These are phyloP conservation scores for Clarias gariepinus DNA, from an alignment of 2,113 vertebrate genomes.

Conservation along the genomic window DNA sequence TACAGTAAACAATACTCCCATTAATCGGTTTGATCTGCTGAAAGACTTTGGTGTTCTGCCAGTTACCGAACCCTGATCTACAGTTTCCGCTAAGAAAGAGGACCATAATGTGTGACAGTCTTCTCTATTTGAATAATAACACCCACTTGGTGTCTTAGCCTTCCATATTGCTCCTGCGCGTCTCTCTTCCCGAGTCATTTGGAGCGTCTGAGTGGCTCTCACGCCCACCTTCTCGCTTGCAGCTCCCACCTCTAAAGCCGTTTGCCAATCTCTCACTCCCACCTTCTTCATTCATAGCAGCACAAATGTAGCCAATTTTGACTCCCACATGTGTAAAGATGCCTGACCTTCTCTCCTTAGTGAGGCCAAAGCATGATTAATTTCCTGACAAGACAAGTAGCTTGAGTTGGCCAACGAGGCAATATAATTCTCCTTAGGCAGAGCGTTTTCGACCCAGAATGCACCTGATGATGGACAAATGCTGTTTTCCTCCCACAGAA, in stretches of 20 bases:
- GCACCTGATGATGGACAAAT: conserved; percentile 64
- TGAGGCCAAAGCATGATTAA: conserved; percentile 70
- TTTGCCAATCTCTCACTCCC: conserved; percentile 46
- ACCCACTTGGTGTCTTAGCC: conserved; percentile 57
- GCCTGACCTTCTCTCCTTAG: conserved; percentile 69
- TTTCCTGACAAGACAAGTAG: conserved; percentile 72
- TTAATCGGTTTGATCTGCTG: not conserved
- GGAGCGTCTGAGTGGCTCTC: conserved; percentile 38
- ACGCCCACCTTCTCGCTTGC: conserved; percentile 62
- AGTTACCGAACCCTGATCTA: not conserved
- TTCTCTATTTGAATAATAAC: conserved; percentile 62
- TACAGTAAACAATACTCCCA: not conserved
- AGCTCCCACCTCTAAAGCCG: conserved; percentile 51
- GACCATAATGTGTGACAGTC: conserved; percentile 41
- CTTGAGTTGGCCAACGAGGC: conserved; percentile 62
- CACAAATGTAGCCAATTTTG: conserved; percentile 51
- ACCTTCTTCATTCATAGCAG: conserved; percentile 51
- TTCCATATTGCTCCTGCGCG: conserved; percentile 24
- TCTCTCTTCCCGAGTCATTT: conserved; percentile 42
- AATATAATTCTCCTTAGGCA: conserved; percentile 65
- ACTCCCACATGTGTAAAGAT: conserved; percentile 65
- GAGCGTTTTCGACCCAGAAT: conserved; percentile 60
- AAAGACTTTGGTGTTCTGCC: conserved; percentile 3
- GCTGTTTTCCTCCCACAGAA: conserved; percentile 16
- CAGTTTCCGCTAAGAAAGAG: not conserved